Base-by-base conservation (phyloP, 2,113 vertebrate species). In the Ciconia stormi region DNA sequence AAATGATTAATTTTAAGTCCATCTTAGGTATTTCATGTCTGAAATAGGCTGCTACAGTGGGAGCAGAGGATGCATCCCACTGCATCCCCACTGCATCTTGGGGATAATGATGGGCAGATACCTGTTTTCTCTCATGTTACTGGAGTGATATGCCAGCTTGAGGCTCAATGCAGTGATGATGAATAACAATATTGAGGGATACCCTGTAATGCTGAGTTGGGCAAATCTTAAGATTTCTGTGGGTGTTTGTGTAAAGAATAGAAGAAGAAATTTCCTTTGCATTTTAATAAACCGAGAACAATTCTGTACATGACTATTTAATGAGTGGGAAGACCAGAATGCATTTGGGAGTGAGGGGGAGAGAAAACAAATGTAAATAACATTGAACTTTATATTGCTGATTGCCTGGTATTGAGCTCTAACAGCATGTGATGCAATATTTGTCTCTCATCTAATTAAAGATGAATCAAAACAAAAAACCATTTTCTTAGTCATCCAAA, bases 361-460 rank as follows among this genome's bases (percentile, higher is more conserved):
- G 52, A 72, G 36, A 92, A 95, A 91, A 90, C 19, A 92, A 96
- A 53, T 90, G 34, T 90, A 96, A 94, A 95, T 88, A 96, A 66
- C 27, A 55, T 30, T 90, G 67, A 96, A 80, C n/a, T 80, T 96
- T 62, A 34, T 93, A 83, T 38, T 82, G 26, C n/a, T 90, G 53
- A 30, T 88, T 88, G 67, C 20, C 34, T 88, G 42, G 20, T 80
- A 55, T 77, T 86, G 32, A 92, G 27, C 38, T 25, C 40, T 95
- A 82, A 58, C 40, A 90, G 40, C 50, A 56, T 73, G 36, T 14
- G 34, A 82, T 61, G 34, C 30, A 55, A 22, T 94, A 74, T 91
- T 96, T 94, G 47, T 72, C 13, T 95, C 55, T 80, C 30, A 44
- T 42, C 46, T 93, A 90, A 93, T 83, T 83, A 93, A 82, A 88